Evolutionary conservation across 2,888 invertebrate species (phyloP), one percentile per base, ranked within the genome.

Genomic region (Cyclophora albipunctata): DNA sequence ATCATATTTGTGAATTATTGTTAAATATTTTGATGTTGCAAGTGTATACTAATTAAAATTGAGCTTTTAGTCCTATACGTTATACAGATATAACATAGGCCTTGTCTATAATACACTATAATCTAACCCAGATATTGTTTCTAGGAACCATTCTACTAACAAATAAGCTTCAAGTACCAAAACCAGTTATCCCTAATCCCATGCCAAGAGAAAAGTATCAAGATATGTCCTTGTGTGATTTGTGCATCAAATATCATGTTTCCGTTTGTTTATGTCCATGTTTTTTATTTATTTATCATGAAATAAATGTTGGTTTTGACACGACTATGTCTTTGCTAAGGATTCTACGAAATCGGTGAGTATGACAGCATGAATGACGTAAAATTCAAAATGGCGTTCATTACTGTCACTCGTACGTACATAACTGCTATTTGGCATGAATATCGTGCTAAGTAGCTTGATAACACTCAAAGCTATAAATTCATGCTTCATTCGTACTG

Each of bases 341-440:
- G 87, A 87, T 84, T 86, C 79, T 84, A 80, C 75, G 86, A 87
- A 64, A 83, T 87, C 48, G 87, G 87, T 87, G 78, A 87, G 87
- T 69, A 73, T 71, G 75, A 69, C 62, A 46, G 47, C 53, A 51
- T 55, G 46, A 45, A 42, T 54, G 55, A 54, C 52, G 53, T 57
- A 48, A 51, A 49, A 59, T 54, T 54, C 57, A 58, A 58, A 49
- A 62, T 57, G 53, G 55, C 53, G 55, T 51, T 45, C 54, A 48
- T 62, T 58, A 53, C 45, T 54, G 52, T 53, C 60, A 54, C 46
- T 45, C 45, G 37, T 59, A 61, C 64, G 62, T 51, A 61, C 20
- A 52, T 37, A 37, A 5, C 37, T 41, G 62, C 56, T 60, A 57
- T 45, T 20, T 42, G 45, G 65, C 64, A 66, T 64, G 66, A 54